phyloP scores from a whole-genome alignment of 2,888 invertebrate species.

The Caenorhabditis virilis region DNA sequence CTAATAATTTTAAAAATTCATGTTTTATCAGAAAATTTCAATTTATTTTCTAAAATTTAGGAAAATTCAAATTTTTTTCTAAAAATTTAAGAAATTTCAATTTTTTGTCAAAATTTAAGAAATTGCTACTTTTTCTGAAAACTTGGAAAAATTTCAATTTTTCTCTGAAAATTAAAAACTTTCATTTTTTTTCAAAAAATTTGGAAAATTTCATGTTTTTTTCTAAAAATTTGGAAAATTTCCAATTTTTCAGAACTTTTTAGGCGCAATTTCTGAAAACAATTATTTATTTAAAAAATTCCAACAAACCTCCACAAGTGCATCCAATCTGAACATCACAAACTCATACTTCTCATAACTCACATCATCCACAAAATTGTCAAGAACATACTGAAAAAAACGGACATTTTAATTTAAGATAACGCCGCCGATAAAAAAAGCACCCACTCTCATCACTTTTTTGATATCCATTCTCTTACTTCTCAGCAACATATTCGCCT shows the following conservation, averaged over 20 bases:
- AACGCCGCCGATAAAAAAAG: no score
- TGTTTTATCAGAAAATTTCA: no score
- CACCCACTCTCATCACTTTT: slow-evolving; percentile 1
- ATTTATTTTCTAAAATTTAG: no score
- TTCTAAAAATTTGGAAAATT: neutral
- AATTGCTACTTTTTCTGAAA: no score
- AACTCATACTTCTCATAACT: neutral
- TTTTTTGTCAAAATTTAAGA: no score
- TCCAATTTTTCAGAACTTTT: neutral
- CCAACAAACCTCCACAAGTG: no score
- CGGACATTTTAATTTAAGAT: slow-evolving; percentile 5
- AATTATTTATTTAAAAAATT: no score
- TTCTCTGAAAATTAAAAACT: no score
- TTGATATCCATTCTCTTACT: slow-evolving; percentile 21
- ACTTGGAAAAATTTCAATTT: no score
- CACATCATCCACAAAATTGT: neutral
- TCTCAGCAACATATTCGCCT: slow-evolving; percentile 20
- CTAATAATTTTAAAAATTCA: no score
- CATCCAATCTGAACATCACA: neutral
- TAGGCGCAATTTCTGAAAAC: neutral
- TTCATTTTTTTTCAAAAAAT: neutral
- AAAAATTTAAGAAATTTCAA: no score
- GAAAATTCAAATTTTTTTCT: no score
- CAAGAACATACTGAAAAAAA: neutral
- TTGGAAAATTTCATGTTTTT: neutral